Evolutionary conservation across 2,797 vertebrate species (phyloP), one percentile per base, ranked within the genome.

Genomic region (Gadopsis marmoratus): DNA sequence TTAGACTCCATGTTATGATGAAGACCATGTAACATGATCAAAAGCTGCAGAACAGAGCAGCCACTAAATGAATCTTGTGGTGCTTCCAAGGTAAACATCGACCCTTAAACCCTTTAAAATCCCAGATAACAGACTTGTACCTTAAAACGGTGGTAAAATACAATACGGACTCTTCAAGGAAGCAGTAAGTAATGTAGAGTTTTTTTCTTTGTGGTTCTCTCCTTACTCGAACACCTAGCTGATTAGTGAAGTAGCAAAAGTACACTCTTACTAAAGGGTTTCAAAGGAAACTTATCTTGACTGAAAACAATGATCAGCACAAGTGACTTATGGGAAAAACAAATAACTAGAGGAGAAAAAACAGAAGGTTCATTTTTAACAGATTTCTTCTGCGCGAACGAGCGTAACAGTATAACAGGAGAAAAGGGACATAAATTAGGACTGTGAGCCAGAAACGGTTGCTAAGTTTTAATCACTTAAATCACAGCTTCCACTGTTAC

Each of bases 221-320:
- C 31, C 43, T 55, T 45, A 6, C 43, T 68, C 23, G 2, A 64
- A 17, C 16, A 35, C 37, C 19, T 7, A 2, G 37, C 23, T 74
- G 47, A 64, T 71, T 56, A 54, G 59, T 69, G 17, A 65, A 53
- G 37, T 5, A 45, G 37, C 1, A 2, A 68, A n/a, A 50, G 26
- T 9, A 31, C n/a, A 41, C 16, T 78, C 41, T 61, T 43, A 59
- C 23, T 78, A 11, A 59, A 61, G 54, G 47, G 37, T 39, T 54
- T 70, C 35, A 61, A 51, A 53, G 31, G 69, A 75, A 77, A 74
- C 64, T 53, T 2, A 51, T 29, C 76, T 78, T 48, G 56, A 70
- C 59, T 81, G 37, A 47, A 77, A 19, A 78, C 81, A 86, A 70
- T 63, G 71, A 88, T 79, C 60, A 53, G 67, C 37, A 60, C 14